Base-by-base conservation (phyloP, 2,888 invertebrate species). In the Dusona sp. region DNA sequence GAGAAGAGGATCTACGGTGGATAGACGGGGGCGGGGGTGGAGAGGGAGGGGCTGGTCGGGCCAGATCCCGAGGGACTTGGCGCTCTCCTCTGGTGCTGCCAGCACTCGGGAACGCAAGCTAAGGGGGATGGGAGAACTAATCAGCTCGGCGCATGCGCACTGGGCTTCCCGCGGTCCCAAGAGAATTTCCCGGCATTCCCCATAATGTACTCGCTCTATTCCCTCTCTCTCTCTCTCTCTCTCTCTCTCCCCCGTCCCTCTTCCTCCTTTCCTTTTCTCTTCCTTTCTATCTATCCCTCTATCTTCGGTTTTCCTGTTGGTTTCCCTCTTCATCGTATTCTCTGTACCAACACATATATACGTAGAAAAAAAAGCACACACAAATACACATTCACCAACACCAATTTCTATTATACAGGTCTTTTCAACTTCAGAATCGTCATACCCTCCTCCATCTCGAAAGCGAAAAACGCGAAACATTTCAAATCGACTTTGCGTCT, bases 131-230 rank as follows among this genome's bases (percentile, higher is more conserved):
- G 90, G 91, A 89, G 92, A 93, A 93, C 93, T 93, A 93, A 93
- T 93, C 93, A 93, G 93, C 91, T 90, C 89, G 91, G 91, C 93
- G 93, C 93, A 92, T 90, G 93, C 92, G 93, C 92, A 88, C 88
- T 88, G 91, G 92, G 91, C 92, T 91, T 89, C 90, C 89, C 89
- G 84, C 79, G 86, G 85, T 92, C 93, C 91, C 93, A 88, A 81
- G 93, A 91, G 93, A 92, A 91, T 93, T 90, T 90, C 91, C 92
- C 91, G 91, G 91, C 92, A 91, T 92, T 92, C 92, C 90, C 92
- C 91, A 92, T 92, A 92, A 92, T 93, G 91, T 91, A 91, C 90
- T 90, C 80, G 79, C 78, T 83, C 90, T 90, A 88, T 82, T 84
- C 88, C 88, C 88, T 89, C 87, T 83, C 73, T 42, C 80, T 74